Evolutionary conservation across 2,797 vertebrate species (phyloP), one percentile per base, ranked within the genome.

Genomic region (Enoplosus armatus): DNA sequence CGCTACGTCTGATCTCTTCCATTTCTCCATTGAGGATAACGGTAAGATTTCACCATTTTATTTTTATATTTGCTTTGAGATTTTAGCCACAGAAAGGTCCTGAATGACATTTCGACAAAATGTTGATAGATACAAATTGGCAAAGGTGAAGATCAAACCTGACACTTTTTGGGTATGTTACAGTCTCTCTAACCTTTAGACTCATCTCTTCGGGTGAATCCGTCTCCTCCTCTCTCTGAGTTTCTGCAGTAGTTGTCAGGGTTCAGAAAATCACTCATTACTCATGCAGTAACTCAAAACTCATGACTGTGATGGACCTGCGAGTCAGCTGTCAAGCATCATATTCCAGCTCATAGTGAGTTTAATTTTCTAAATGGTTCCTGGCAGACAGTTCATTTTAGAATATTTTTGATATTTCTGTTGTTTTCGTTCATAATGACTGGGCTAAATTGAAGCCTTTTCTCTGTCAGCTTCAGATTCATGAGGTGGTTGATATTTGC

Each of bases 11-110:
- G 98, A 99, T 73, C 39, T 93, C 72, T 98, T 99, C 89, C 90
- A 94, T 53, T 99, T 99, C 92, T 93, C 93, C 0, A 95, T 99
- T 15, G 95, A 97, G 91, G 98, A 99, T 0, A 88, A 90, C 1
- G 97, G 98, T 99, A 93, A 92, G 93, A 75, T 6, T 31, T 18
- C 9, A 12, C 31, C 22, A 18, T 55, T 60, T 58, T 39, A 4
- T 55, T 5, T 80, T 72, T 43, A 8, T 6, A 39, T 64, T 62
- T 74, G 15, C 56, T 53, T 33, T 47, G 35, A 3, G 48, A 50
- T 26, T 31, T 61, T 6, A 62, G 11, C 14, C 22, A 12, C 18
- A 26, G 15, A 74, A 56, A 68, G 35, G 31, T 72, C 45, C 33
- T n/a, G 43, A 54, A 39, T 53, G 20, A 39, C 37, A 39, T 77